Evolutionary conservation across 2,888 invertebrate genomes (phyloP).

Genomic region (Epicampocera succincta): DNA sequence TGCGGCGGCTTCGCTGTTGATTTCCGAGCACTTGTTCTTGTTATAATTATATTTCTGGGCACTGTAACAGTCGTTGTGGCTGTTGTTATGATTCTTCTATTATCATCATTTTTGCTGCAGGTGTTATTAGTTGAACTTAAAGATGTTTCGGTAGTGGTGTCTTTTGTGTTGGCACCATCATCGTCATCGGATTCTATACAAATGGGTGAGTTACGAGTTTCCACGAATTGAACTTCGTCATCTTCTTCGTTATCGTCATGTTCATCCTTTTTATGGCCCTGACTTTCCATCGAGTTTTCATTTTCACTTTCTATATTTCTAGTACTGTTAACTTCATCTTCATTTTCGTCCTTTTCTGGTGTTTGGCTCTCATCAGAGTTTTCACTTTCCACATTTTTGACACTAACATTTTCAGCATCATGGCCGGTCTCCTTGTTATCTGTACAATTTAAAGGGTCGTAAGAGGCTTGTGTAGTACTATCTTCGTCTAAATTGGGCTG

Average conservation of each 20-base stretch:
- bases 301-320: too few species aligned
- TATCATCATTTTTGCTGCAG: not conserved
- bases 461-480: slow-evolving; percentile 22
- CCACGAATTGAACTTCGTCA: slow-evolving; percentile 74
- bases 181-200: slow-evolving; percentile 74
- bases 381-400: slow-evolving; percentile 32
- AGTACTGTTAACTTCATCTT: too few species aligned
- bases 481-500: slow-evolving; percentile 33
- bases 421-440: slow-evolving; percentile 16
- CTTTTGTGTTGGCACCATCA: slow-evolving; percentile 56
- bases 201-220: slow-evolving; percentile 73
- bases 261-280: too few species aligned
- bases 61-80: slow-evolving; percentile 44
- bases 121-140: not conserved
- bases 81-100: slow-evolving; percentile 18
- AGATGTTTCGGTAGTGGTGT: slow-evolving; percentile 1
- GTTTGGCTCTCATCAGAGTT: slow-evolving; percentile 9
- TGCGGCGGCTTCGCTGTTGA: slow-evolving; percentile 58
- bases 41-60: slow-evolving; percentile 55
- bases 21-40: slow-evolving; percentile 63
- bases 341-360: slow-evolving; percentile 1
- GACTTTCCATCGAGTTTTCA: too few species aligned
- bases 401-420: not conserved
- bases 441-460: slow-evolving; percentile 63
- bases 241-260: slow-evolving; percentile 68